phyloP scores from a whole-genome alignment of 30 jellyfish, hydroid and myxozoan genomes.

The Cassiopea xamachana region DNA sequence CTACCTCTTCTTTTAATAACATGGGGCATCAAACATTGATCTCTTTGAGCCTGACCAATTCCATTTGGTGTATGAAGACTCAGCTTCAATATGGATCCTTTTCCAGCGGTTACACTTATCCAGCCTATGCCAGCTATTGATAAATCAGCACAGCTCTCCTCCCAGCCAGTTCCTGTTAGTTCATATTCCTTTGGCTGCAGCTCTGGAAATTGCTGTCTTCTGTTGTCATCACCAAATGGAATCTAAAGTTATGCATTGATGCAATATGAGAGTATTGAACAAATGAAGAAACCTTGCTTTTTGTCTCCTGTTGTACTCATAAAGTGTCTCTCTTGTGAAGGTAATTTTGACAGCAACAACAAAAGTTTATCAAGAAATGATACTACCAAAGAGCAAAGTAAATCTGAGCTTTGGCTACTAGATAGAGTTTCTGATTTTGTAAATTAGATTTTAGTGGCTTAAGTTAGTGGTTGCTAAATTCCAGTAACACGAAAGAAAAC shows the following conservation, averaged over 20 bases:
- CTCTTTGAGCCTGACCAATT: conserved; percentile 78
- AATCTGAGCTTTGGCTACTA: no score
- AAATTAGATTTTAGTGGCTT: no score
- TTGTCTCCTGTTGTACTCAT: neutral
- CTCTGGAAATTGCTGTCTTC: conserved; percentile 73
- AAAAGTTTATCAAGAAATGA: no score
- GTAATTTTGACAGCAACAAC: no score
- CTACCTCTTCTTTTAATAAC: conserved; percentile 82
- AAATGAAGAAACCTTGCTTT: neutral
- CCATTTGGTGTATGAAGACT: conserved; percentile 89
- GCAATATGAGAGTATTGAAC: neutral
- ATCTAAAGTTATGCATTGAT: conserved; percentile 29
- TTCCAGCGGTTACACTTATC: conserved; percentile 87
- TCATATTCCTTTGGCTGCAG: conserved; percentile 63
- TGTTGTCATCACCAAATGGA: conserved; percentile 79
- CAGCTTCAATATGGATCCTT: conserved; percentile 43
- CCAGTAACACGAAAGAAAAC: no score
- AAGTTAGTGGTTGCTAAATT: no score
- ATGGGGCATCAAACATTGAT: conserved; percentile 79
- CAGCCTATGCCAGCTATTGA: conserved; percentile 92
- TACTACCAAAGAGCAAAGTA: no score
- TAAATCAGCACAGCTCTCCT: conserved; percentile 69
- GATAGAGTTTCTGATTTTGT: no score
- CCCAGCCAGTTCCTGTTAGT: conserved; percentile 79
- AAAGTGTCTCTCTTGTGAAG: neutral